Conservation (phyloP, 2,888 invertebrate species). For the Aspidiotus destructor region DNA sequence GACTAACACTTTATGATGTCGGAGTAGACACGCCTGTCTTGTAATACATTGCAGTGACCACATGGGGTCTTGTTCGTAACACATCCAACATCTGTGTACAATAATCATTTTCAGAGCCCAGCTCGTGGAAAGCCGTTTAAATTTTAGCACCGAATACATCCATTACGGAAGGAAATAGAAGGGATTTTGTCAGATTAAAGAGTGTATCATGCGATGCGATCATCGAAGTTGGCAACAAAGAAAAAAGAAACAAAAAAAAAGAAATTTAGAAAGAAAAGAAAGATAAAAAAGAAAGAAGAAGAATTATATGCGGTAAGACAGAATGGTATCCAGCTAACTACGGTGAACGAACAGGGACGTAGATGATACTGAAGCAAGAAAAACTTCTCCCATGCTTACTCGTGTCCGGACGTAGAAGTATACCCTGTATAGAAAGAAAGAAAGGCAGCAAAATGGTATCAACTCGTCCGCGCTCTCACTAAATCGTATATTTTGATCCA, state of each 20-base stretch:
- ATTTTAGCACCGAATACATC: constrained; percentile 1
- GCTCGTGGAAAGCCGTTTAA: not conserved
- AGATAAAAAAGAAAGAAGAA: too few relatives aligned
- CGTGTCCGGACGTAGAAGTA: too few relatives aligned
- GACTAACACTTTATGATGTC: too few relatives aligned
- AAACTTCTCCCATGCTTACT: not conserved
- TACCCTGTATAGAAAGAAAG: not conserved
- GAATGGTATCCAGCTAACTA: too few relatives aligned
- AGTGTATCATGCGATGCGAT: not conserved
- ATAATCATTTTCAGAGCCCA: too few relatives aligned
- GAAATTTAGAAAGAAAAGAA: not conserved
- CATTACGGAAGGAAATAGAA: not conserved
- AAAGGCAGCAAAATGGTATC: not conserved
- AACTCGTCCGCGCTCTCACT: constrained; percentile 1
- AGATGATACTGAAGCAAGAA: not conserved
- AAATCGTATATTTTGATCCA: constrained; percentile 4
- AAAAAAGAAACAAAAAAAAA: constrained; percentile 3
- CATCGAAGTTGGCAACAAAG: not conserved
- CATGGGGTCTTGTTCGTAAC: too few relatives aligned
- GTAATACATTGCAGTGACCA: too few relatives aligned
- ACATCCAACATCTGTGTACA: too few relatives aligned
- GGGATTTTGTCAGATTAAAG: constrained; percentile 1
- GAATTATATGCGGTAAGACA: not conserved
- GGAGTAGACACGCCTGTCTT: too few relatives aligned
- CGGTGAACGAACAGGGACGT: too few relatives aligned